Evolutionary conservation across 2,113 vertebrate genomes (phyloP).

Genomic region (Emydocephalus ijimae): DNA sequence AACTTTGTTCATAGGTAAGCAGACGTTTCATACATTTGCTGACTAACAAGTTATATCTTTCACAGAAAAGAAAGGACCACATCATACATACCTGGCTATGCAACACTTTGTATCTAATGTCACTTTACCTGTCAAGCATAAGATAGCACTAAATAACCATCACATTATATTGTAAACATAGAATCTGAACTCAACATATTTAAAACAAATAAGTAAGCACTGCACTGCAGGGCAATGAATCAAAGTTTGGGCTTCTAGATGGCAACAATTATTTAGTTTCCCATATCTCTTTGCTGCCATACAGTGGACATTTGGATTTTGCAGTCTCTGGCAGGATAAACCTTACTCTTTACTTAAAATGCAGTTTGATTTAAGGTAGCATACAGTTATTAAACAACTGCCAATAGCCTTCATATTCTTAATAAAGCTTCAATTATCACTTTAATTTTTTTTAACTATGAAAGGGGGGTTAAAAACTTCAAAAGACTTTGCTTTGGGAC

Average conservation of each 20-base stretch:
- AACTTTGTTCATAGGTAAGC: not conserved
- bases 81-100: not conserved
- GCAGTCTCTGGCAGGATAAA: not conserved
- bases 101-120: not conserved
- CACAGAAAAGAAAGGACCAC: not conserved
- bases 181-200: not conserved
- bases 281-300: not conserved
- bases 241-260: not conserved
- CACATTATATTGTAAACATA: not conserved
- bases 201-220: not conserved
- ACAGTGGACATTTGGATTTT: not conserved
- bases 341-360: not conserved
- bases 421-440: not conserved
- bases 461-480: not conserved
- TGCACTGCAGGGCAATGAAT: not conserved
- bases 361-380: not conserved
- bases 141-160: not conserved
- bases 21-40: not conserved
- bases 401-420: not conserved
- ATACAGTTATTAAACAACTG: not conserved
- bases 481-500: not conserved
- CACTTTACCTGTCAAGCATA: not conserved
- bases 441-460: not conserved
- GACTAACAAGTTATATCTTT: not conserved
- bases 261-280: not conserved